These are phyloP conservation scores for Ibycter americanus DNA, from an alignment of 2,797 vertebrate species.

Conservation along the genomic window DNA sequence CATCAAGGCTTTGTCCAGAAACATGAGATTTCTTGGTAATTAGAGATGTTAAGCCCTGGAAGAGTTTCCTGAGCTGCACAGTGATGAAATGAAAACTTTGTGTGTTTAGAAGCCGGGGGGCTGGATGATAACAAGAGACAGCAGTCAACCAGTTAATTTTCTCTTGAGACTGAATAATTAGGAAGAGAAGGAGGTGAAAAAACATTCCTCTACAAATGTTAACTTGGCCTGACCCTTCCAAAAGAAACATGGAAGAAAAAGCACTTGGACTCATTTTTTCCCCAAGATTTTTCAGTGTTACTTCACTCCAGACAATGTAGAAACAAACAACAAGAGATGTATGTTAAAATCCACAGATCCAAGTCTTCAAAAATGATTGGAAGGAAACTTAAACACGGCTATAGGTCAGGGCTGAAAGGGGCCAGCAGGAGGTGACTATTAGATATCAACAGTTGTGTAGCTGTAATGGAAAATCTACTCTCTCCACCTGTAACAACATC, in stretches of 20 bases:
- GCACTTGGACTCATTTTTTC: not conserved
- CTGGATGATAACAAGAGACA: not conserved
- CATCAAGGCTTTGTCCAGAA: not conserved
- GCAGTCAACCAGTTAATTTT: not conserved
- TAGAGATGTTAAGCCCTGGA: conserved; percentile 14
- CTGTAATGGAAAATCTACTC: not conserved
- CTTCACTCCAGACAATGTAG: not conserved
- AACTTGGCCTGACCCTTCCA: not conserved
- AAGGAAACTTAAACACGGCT: not conserved
- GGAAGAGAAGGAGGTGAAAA: not conserved
- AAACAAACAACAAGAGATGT: not conserved
- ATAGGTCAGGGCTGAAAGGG: not conserved
- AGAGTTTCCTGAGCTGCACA: not conserved
- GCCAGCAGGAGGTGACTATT: not conserved
- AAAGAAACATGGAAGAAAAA: not conserved
- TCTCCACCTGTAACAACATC: not conserved
- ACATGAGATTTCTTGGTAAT: not conserved
- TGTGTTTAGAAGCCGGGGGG: not conserved
- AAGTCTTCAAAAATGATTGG: not conserved
- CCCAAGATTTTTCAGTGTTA: not conserved
- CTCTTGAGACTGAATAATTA: not conserved
- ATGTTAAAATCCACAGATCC: not conserved
- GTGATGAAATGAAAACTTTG: not conserved
- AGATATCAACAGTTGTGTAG: not conserved
- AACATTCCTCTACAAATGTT: conserved; percentile 8